Evolutionary conservation across 2,888 invertebrate genomes (phyloP), one percentile per base, ranked within the genome.

Genomic region (Synanthedon vespiformis): DNA sequence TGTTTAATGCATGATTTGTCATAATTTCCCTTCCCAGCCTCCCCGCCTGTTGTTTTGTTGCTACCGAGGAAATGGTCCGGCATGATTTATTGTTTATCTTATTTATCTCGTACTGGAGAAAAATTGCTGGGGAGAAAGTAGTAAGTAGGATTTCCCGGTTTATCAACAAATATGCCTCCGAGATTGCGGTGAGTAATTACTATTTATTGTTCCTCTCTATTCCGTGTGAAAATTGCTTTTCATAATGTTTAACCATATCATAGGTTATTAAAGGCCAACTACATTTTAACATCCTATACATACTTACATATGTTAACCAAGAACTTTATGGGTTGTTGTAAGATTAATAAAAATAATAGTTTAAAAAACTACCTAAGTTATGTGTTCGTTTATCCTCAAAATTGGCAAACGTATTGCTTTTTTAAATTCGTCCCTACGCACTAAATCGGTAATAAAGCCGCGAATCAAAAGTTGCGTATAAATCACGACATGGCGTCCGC

Each of bases 1-100:
- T 87, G 87, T 87, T 87, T 87, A 87, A 87, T 87, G 86, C 86
- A 87, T 86, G 86, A 86, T 87, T 85, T 85, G 86, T 86, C 85
- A 85, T 86, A 87, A 86, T 87, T 87, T 80, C 74, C 80, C 80
- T 77, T 74, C 80, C 76, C 34, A 34, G 34, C 34, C 78, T 80
- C 84, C 80, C 75, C 65, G 69, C 68, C 74, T 74, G 80, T 84
- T 85, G 84, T 86, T 83, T 85, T 80, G 82, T 80, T 73, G 74
- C 73, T 58, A 68, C 70, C 73, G 80, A 75, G 74, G 79, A 79
- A 84, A 84, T 80, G 78, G 84, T 75, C 80, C 75, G 72, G 68
- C 71, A 81, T 85, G 86, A 87, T 85, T 79, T 84, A 86, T 80
- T 60, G 70, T 70, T 73, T 78, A 72, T 86, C 83, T 80, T 83